phyloP scores from a whole-genome alignment of 2,797 vertebrate species.

The Momotus momota region DNA sequence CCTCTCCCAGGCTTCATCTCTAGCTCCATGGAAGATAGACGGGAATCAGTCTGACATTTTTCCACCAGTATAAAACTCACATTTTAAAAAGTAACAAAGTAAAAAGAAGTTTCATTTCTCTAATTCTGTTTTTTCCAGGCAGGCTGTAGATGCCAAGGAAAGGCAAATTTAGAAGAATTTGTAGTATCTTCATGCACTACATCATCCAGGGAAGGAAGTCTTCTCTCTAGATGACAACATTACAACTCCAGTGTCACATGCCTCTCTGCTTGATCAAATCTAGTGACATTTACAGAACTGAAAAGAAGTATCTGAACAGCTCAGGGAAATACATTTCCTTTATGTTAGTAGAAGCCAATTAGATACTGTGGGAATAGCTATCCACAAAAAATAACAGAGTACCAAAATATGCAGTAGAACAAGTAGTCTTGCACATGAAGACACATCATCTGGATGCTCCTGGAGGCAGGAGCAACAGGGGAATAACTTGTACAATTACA shows the following conservation, averaged over 20 bases:
- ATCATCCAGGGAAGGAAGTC: background rate
- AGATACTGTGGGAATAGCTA: background rate
- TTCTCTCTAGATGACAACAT: background rate
- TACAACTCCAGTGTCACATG: background rate
- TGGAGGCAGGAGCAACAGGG: background rate
- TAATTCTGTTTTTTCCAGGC: background rate
- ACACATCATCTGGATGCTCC: background rate
- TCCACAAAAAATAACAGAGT: background rate
- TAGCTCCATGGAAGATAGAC: background rate
- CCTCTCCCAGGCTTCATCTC: background rate
- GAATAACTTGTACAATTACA: background rate
- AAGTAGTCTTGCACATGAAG: background rate
- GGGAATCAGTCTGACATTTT: background rate
- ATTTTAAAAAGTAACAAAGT: background rate
- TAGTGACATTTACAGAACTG: background rate
- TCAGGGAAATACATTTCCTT: background rate
- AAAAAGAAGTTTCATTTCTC: background rate
- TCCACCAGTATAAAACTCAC: background rate
- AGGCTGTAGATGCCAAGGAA: background rate
- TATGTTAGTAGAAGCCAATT: background rate
- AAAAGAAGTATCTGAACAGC: background rate
- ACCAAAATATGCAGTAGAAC: background rate
- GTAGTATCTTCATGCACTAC: background rate
- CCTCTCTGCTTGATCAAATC: constrained; percentile 24
- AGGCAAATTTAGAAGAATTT: background rate